phyloP scores from a whole-genome alignment of 35 echinoderm and acorn worm species.

The Ptychodera flava region DNA sequence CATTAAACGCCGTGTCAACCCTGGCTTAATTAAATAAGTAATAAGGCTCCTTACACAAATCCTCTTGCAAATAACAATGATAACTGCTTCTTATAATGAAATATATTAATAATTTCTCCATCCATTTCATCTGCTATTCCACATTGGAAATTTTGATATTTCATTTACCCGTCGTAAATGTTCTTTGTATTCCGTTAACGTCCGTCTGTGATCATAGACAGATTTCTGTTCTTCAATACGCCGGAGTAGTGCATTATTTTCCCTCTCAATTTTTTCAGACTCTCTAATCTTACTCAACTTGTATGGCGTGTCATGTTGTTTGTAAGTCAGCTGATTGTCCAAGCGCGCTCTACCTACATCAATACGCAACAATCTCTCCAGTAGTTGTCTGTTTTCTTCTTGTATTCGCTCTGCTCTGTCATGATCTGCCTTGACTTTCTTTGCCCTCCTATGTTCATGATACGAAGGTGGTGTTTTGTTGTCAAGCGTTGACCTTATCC shows the following conservation, averaged over 20 bases:
- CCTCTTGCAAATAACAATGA: no score
- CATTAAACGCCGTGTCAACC: no score
- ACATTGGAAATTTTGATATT: not conserved
- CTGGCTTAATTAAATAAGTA: no score
- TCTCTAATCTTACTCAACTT: not conserved
- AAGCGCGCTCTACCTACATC: not conserved
- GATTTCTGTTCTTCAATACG: not conserved
- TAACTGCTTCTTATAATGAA: no score
- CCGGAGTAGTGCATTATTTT: not conserved
- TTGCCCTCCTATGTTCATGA: not conserved
- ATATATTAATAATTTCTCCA: not conserved
- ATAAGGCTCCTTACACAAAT: no score
- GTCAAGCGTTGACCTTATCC: not conserved
- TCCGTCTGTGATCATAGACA: not conserved
- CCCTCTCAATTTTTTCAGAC: not conserved
- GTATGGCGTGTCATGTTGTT: not conserved
- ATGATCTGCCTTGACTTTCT: not conserved
- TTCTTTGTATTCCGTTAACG: not conserved
- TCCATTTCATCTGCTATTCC: not conserved
- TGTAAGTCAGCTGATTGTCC: not conserved
- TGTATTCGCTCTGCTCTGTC: not conserved
- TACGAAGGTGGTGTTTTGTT: not conserved
- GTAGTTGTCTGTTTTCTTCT: not conserved
- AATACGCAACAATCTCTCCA: not conserved
- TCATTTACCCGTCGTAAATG: not conserved